A percentile compares a stretch with the other conserved stretches of the same genome.
These are phyloP conservation scores for Belgica antarctica DNA, from an alignment of 2,888 invertebrate genomes.

Conservation along the genomic window DNA sequence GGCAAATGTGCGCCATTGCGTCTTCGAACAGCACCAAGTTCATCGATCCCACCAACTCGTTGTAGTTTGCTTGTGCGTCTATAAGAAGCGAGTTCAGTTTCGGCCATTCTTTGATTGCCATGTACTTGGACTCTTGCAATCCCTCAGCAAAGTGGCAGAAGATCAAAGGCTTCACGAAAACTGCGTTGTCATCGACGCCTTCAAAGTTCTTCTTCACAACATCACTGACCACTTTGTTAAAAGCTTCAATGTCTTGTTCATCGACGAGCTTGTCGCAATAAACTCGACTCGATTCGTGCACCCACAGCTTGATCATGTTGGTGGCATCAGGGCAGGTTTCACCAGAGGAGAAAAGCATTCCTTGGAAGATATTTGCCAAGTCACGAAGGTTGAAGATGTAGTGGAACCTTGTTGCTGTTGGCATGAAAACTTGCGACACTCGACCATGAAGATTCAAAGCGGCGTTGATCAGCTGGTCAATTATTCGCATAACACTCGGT, in stretches of 20 bases:
- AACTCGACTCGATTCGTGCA: constrained; percentile 87
- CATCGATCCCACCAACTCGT: constrained; percentile 88
- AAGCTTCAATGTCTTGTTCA: constrained; percentile 69
- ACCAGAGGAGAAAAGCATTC: constrained; percentile 77
- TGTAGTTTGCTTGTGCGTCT: constrained; percentile 80
- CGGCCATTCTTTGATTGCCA: constrained; percentile 71
- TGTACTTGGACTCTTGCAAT: constrained; percentile 87
- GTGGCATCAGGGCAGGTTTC: constrained; percentile 70
- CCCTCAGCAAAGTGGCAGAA: constrained; percentile 92
- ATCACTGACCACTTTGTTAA: constrained; percentile 70
- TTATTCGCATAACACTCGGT: constrained; percentile 59
- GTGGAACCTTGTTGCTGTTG: constrained; percentile 93
- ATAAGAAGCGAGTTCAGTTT: constrained; percentile 69
- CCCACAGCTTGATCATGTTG: constrained; percentile 78
- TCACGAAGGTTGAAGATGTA: constrained; percentile 92
- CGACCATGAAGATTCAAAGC: constrained; percentile 76
- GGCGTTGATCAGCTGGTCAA: constrained; percentile 64
- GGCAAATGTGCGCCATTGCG: constrained; percentile 88
- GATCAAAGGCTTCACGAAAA: constrained; percentile 75
- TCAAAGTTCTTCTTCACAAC: constrained; percentile 75
- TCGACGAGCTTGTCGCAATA: constrained; percentile 91
- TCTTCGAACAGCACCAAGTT: constrained; percentile 93
- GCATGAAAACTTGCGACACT: constrained; percentile 74
- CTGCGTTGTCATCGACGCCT: constrained; percentile 68
- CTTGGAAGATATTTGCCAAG: constrained; percentile 88